Evolutionary conservation across 2,113 vertebrate species (phyloP).

Genomic region (Sturnira hondurensis): DNA sequence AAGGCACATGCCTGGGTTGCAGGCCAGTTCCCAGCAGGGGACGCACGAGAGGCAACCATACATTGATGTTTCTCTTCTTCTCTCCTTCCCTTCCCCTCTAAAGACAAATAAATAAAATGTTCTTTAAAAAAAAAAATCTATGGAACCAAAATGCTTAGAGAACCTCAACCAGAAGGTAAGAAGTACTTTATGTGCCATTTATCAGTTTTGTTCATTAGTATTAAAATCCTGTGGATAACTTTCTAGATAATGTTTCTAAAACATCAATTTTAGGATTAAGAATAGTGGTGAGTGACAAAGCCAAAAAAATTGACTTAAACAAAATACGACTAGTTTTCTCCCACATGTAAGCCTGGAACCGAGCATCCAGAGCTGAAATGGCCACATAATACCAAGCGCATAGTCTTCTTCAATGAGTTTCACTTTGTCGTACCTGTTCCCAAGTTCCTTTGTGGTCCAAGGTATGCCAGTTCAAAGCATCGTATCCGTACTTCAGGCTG

Average conservation of each 20-base stretch:
- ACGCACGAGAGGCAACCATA: no score
- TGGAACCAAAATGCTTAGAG: not conserved
- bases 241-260: conserved; percentile 1
- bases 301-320: not conserved
- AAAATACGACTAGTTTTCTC: not conserved
- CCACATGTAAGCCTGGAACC: not conserved
- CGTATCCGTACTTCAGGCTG: not conserved
- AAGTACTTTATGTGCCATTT: not conserved
- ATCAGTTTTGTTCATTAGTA: conserved; percentile 17
- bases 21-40: no score
- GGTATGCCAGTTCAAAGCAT: not conserved
- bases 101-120: no score
- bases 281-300: not conserved
- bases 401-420: not conserved
- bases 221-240: conserved; percentile 23
- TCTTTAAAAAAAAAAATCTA: no score
- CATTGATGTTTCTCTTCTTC: no score
- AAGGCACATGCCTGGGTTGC: no score
- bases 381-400: not conserved
- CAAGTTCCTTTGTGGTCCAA: not conserved
- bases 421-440: not conserved
- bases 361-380: not conserved
- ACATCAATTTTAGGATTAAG: not conserved
- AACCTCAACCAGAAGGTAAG: not conserved
- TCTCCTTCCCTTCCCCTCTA: no score